Evolutionary conservation across 2,113 vertebrate genomes (phyloP), one percentile per base, ranked within the genome.

Genomic region (Sphyrna mokarran): DNA sequence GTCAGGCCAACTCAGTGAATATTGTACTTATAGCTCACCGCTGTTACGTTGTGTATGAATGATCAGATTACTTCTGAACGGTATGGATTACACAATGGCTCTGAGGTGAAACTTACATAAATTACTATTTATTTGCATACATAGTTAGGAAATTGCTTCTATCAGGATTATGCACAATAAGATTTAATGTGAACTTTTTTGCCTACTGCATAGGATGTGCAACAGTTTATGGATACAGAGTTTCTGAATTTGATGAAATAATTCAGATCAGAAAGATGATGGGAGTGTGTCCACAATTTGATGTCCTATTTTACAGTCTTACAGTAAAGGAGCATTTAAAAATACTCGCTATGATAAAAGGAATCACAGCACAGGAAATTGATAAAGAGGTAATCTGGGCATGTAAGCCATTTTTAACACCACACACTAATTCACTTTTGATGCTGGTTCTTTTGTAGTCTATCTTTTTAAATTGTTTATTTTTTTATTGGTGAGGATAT

Each of bases 301-400:
- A 99, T 97, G 99, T 99, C 95, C 98, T 99, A 97, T 99, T 99
- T 0, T 99, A 99, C 63, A 98, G 99, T 23, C 94, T 99, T 1
- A 99, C 99, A 0, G 99, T 99, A 96, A 98, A 99, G 97, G 99
- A 99, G 96, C 99, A 99, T 96, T 98, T 99, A 83, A 98, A 98
- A 96, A 98, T 99, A 85, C 98, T 99, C 37, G 98, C 99, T 29
- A 98, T 99, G 70, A 98, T 99, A 96, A 99, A 99, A 97, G 99
- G 99, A 89, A 99, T 99, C 96, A 97, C 97, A 18, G 97, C 98
- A 6, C 97, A 98, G 1, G 97, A 98, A 96, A 80, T 98, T 91
- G 97, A 99, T 26, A 97, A 97, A 4, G 99, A 99, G 98, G 99
- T 99, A 95, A 95, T 96, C 96, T 29, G 48, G 0, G 54, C 22